phyloP scores from a whole-genome alignment of 2,888 invertebrate species.

The Idaea straminata region DNA sequence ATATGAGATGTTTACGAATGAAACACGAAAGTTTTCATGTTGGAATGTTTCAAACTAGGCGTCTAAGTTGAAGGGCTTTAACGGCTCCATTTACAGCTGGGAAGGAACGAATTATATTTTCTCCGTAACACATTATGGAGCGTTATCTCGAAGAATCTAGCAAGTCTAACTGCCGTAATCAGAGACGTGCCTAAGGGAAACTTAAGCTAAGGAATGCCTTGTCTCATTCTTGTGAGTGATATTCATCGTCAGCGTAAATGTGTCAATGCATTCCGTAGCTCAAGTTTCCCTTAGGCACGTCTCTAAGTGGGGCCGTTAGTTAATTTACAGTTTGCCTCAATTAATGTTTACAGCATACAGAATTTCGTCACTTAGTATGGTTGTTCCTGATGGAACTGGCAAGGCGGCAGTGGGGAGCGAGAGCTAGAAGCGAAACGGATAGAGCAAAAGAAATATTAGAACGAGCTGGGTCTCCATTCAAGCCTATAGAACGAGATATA shows the following conservation, averaged over 20 bases:
- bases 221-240: no score
- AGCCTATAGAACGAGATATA: constrained; percentile 81
- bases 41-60: constrained; percentile 25
- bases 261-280: no score
- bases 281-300: no score
- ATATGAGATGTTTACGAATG: constrained; percentile 45
- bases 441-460: constrained; percentile 48
- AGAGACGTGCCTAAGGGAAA: no score
- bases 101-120: constrained; percentile 19
- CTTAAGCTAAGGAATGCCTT: no score
- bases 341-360: constrained; percentile 40
- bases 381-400: constrained; percentile 85
- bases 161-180: no score
- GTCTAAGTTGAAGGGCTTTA: constrained; percentile 27
- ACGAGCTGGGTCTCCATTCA: constrained; percentile 57
- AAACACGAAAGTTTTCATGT: constrained; percentile 34
- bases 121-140: not conserved
- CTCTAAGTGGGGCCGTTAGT: no score
- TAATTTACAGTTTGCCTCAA: not conserved
- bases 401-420: constrained; percentile 79
- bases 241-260: no score
- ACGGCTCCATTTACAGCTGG: constrained; percentile 24
- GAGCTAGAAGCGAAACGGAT: constrained; percentile 53
- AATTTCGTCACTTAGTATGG: constrained; percentile 77
- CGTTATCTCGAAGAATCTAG: not conserved